phyloP scores from a whole-genome alignment of 2,888 invertebrate genomes.

The Caenorhabditis sp. region DNA sequence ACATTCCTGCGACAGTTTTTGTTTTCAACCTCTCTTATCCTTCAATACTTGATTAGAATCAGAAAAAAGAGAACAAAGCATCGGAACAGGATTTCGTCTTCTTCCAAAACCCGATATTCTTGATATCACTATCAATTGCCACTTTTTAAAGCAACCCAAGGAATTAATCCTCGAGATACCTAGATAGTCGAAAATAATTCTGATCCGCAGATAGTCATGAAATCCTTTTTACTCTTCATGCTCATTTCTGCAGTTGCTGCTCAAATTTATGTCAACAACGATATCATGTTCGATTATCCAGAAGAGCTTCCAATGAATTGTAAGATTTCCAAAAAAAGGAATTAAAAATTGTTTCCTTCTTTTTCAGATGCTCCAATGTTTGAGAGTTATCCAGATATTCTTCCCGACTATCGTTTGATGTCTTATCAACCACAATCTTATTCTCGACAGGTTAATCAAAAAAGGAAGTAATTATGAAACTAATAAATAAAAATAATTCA shows the following conservation, averaged over 20 bases:
- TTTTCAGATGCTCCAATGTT: slow-evolving; percentile 36
- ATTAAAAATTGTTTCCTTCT: too few relatives aligned
- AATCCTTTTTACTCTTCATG: background rate
- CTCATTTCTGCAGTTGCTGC: slow-evolving; percentile 10
- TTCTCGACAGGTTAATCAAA: slow-evolving; percentile 34
- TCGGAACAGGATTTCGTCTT: slow-evolving; percentile 10
- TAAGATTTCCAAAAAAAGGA: background rate
- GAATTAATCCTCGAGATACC: slow-evolving; percentile 9
- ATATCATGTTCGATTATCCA: slow-evolving; percentile 42
- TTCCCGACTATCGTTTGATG: slow-evolving; percentile 38
- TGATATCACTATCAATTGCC: slow-evolving; percentile 32
- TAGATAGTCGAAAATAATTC: background rate
- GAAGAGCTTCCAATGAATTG: slow-evolving; percentile 21
- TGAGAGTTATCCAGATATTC: slow-evolving; percentile 33
- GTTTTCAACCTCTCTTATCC: slow-evolving; percentile 6
- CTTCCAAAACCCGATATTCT: slow-evolving; percentile 41
- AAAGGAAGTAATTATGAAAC: background rate
- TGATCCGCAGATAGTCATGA: slow-evolving; percentile 4
- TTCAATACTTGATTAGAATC: background rate
- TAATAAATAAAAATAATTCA: background rate
- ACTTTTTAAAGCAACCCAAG: slow-evolving; percentile 17
- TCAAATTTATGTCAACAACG: slow-evolving; percentile 26
- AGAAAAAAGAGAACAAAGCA: slow-evolving; percentile 19
- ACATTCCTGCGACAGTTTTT: too few relatives aligned
- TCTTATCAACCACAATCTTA: slow-evolving; percentile 26